Conservation (phyloP, 2,113 vertebrate genomes). For the Alaudala cheleensis region DNA sequence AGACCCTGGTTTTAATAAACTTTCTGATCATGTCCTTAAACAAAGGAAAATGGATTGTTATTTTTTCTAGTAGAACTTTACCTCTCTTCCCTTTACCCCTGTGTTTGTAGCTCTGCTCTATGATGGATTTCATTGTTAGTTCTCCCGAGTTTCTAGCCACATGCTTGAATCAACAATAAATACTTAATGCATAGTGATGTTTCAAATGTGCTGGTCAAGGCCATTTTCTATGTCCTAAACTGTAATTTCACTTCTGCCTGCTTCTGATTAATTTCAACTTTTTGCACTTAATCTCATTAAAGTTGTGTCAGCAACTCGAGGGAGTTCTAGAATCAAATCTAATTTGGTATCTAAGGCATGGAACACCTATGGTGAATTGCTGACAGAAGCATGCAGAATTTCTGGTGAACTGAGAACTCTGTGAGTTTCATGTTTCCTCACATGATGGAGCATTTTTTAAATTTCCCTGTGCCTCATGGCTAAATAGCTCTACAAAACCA, state of each 20-base stretch:
- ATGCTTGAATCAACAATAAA: background rate
- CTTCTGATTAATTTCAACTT: background rate
- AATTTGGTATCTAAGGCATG: background rate
- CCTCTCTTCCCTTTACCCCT: background rate
- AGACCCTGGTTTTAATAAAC: background rate
- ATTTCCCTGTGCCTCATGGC: background rate
- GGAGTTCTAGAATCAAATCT: background rate
- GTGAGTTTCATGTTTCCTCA: background rate
- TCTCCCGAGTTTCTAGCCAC: background rate
- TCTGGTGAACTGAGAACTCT: background rate
- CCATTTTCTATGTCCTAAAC: background rate
- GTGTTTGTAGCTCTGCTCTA: background rate
- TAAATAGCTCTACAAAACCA: background rate
- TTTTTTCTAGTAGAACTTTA: background rate
- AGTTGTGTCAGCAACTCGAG: background rate
- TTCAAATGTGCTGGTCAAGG: background rate
- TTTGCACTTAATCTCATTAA: background rate
- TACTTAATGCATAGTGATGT: background rate
- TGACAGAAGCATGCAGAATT: background rate
- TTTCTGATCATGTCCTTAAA: background rate
- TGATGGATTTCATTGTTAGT: background rate
- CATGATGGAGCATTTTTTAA: background rate
- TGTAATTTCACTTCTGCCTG: background rate
- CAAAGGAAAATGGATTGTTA: background rate
- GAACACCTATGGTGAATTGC: background rate